phyloP scores from a whole-genome alignment of 2,113 vertebrate species.

The Epinephelus cyanopodus region DNA sequence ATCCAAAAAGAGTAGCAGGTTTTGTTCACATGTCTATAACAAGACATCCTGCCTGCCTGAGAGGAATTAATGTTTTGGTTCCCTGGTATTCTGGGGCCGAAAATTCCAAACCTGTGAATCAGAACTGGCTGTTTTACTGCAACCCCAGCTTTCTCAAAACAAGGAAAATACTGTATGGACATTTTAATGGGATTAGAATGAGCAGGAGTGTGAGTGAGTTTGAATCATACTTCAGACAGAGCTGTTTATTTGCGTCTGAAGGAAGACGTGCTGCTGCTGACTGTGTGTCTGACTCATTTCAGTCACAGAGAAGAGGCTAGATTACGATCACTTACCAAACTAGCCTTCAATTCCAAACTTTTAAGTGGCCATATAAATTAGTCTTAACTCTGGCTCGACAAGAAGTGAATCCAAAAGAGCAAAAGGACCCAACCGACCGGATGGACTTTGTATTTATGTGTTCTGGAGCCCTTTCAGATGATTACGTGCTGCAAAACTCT shows the following conservation, averaged over 20 bases:
- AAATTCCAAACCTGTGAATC: constrained; percentile 79
- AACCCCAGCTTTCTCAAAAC: constrained; percentile 63
- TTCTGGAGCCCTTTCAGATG: constrained; percentile 69
- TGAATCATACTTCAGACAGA: constrained; percentile 78
- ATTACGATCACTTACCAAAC: constrained; percentile 41
- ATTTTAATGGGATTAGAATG: constrained; percentile 88
- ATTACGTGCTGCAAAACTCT: constrained; percentile 50
- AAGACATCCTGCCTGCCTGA: constrained; percentile 58
- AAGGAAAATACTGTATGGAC: constrained; percentile 77
- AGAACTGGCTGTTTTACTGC: constrained; percentile 61
- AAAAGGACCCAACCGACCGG: constrained; percentile 31
- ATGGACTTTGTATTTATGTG: constrained; percentile 74
- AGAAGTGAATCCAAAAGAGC: constrained; percentile 43
- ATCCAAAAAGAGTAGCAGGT: constrained; percentile 48
- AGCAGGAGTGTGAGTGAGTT: constrained; percentile 54
- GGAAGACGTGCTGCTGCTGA: constrained; percentile 84
- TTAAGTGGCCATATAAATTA: constrained; percentile 69
- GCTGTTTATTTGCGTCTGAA: constrained; percentile 88
- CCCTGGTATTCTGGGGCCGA: constrained; percentile 60
- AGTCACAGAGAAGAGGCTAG: constrained; percentile 73
- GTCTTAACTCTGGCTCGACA: constrained; percentile 34
- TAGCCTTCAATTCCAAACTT: constrained; percentile 27
- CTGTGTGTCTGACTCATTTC: constrained; percentile 86
- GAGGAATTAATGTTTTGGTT: constrained; percentile 66
- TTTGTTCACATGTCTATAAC: constrained; percentile 57